A percentile compares a stretch with the other conserved stretches of the same genome.
Conservation (phyloP, 2,797 vertebrate species). For the Eupleurogrammus muticus region DNA sequence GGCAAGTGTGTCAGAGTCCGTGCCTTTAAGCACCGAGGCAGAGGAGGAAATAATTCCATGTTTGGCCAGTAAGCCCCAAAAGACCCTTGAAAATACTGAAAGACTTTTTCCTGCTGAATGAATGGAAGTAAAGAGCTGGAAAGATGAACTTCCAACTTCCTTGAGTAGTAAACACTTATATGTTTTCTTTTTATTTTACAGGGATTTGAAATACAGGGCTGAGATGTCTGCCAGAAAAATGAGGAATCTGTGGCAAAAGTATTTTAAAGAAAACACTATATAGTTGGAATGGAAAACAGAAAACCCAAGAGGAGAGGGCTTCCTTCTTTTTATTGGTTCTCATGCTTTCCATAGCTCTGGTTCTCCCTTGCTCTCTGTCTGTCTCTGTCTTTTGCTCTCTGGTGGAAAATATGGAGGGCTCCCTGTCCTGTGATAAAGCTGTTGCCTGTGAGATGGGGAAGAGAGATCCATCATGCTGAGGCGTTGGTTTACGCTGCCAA, state of each 20-base stretch:
- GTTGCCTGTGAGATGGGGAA: slow-evolving; percentile 77
- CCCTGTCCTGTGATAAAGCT: slow-evolving; percentile 84
- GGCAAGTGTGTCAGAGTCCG: slow-evolving; percentile 57
- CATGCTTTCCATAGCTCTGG: slow-evolving; percentile 59
- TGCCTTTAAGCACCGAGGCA: slow-evolving; percentile 66
- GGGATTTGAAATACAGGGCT: slow-evolving; percentile 40
- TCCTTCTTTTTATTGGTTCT: slow-evolving; percentile 76
- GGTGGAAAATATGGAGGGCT: slow-evolving; percentile 71
- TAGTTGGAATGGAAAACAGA: slow-evolving; percentile 60
- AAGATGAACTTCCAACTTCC: slow-evolving; percentile 48
- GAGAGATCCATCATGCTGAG: slow-evolving; percentile 78
- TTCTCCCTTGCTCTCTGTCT: slow-evolving; percentile 48
- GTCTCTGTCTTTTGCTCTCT: slow-evolving; percentile 56
- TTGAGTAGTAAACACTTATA: slow-evolving; percentile 49
- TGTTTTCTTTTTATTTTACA: slow-evolving; percentile 42
- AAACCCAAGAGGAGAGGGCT: slow-evolving; percentile 63
- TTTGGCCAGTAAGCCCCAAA: slow-evolving; percentile 43
- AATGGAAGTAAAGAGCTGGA: slow-evolving; percentile 30
- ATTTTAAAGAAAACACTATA: slow-evolving; percentile 64
- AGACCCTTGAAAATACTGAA: slow-evolving; percentile 43
- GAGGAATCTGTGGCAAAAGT: slow-evolving; percentile 45
- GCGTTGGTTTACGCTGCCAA: slow-evolving; percentile 71
- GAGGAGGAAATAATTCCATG: slow-evolving; percentile 44
- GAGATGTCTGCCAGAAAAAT: slow-evolving; percentile 38
- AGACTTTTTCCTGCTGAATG: slow-evolving; percentile 12